phyloP scores from a whole-genome alignment of 2,888 invertebrate species.

The Exephanes ischioxanthus region DNA sequence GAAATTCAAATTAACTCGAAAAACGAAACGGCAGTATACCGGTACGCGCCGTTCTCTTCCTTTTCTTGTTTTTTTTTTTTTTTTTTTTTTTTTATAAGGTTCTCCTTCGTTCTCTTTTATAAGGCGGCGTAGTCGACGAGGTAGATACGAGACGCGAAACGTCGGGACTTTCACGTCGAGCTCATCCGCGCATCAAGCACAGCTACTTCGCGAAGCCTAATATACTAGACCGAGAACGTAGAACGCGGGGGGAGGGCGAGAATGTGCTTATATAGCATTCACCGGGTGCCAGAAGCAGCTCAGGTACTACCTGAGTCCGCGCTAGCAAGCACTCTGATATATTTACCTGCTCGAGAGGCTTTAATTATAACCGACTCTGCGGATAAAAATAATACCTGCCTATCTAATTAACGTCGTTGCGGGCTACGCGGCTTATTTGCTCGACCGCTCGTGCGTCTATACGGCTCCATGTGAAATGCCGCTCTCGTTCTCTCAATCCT shows the following conservation, averaged over 20 bases:
- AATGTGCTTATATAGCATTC: conserved; percentile 75
- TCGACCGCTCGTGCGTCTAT: conserved; percentile 44
- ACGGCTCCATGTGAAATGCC: conserved; percentile 33
- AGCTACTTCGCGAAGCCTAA: conserved; percentile 55
- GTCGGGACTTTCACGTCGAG: conserved; percentile 51
- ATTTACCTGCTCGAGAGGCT: conserved; percentile 85
- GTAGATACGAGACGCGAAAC: conserved; percentile 45
- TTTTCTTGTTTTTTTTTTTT: conserved; percentile 57
- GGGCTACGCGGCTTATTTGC: conserved; percentile 61
- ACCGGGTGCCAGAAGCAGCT: conserved; percentile 67
- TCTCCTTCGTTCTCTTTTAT: conserved; percentile 75
- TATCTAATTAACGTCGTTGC: conserved; percentile 73
- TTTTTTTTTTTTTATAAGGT: conserved; percentile 73
- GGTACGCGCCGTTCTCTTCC: conserved; percentile 69
- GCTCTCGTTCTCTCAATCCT: conserved; percentile 39
- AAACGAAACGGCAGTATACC: conserved; percentile 80
- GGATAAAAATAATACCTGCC: conserved; percentile 73
- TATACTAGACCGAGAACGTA: conserved; percentile 50
- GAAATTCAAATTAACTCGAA: conserved; percentile 85
- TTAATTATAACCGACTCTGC: conserved; percentile 80
- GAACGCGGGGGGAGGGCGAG: conserved; percentile 37
- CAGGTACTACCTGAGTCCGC: conserved; percentile 58
- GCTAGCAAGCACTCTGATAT: conserved; percentile 76
- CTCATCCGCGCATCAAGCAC: conserved; percentile 47
- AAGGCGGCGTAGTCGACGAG: conserved; percentile 53